phyloP scores from a whole-genome alignment of 2,113 vertebrate genomes.

The Trachemys scripta region DNA sequence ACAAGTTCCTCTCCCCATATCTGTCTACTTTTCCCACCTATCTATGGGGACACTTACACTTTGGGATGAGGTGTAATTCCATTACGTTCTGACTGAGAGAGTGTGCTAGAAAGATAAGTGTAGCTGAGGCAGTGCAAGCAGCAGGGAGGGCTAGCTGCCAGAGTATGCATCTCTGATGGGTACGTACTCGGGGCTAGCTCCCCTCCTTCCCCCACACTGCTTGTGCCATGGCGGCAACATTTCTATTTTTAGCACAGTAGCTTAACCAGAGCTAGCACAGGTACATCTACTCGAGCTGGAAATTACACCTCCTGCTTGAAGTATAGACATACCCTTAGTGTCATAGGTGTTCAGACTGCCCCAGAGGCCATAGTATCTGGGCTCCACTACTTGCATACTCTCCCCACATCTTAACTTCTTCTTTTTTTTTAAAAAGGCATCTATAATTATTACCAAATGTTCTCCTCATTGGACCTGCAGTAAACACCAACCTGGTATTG shows the following conservation, averaged over 20 bases:
- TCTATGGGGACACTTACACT: neutral
- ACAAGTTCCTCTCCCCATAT: accelerated
- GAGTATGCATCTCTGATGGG: neutral
- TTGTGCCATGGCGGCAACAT: neutral
- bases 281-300: neutral
- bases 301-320: neutral
- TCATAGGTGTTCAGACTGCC: neutral
- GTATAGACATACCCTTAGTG: neutral
- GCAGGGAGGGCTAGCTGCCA: no score
- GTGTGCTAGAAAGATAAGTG: no score
- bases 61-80: neutral
- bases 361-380: neutral
- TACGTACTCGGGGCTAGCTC: neutral
- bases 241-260: neutral
- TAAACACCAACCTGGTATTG: neutral
- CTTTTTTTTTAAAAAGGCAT: neutral
- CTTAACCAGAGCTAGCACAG: neutral
- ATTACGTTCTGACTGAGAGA: neutral
- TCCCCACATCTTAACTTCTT: slow-evolving; percentile 1
- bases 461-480: slow-evolving; percentile 5
- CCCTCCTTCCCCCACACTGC: no score
- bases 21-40: neutral
- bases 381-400: neutral
- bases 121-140: no score
- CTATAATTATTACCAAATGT: slow-evolving; percentile 39